Conservation (phyloP, 2,797 vertebrate genomes). For the Notolabrus celidotus region DNA sequence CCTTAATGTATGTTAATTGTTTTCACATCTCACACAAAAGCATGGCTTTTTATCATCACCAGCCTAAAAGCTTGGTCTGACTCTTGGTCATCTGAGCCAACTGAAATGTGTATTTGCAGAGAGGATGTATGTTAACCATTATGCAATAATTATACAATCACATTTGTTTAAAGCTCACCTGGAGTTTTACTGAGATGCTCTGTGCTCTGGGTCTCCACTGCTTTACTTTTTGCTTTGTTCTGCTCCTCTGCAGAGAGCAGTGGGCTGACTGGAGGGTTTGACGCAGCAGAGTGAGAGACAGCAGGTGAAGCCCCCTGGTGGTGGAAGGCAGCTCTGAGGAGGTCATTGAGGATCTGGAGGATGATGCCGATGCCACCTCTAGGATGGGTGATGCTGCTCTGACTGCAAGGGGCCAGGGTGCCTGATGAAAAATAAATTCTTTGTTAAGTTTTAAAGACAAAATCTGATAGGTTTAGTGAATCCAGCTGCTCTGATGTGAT, state of each 20-base stretch:
- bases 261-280: constrained; percentile 49
- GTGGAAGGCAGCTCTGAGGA: constrained; percentile 91
- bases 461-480: too few species aligned
- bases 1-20: too few species aligned
- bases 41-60: background rate
- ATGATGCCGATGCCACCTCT: constrained; percentile 91
- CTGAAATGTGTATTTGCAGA: background rate
- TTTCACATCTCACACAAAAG: background rate
- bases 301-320: constrained; percentile 90
- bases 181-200: constrained; percentile 18
- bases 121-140: background rate
- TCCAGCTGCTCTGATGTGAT: too few species aligned
- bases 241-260: constrained; percentile 31
- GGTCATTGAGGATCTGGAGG: constrained; percentile 95
- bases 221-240: constrained; percentile 18
- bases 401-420: constrained; percentile 91
- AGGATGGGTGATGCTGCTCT: constrained; percentile 87
- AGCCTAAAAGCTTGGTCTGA: background rate
- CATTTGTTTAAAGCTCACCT: constrained; percentile 36
- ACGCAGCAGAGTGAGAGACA: constrained; percentile 77
- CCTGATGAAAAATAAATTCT: constrained; percentile 75
- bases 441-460: background rate
- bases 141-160: background rate
- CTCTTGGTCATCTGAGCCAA: background rate
- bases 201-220: background rate